Evolutionary conservation across 2,888 invertebrate genomes (phyloP), one percentile per base, ranked within the genome.

Genomic region (Reticulitermes lucifugus): DNA sequence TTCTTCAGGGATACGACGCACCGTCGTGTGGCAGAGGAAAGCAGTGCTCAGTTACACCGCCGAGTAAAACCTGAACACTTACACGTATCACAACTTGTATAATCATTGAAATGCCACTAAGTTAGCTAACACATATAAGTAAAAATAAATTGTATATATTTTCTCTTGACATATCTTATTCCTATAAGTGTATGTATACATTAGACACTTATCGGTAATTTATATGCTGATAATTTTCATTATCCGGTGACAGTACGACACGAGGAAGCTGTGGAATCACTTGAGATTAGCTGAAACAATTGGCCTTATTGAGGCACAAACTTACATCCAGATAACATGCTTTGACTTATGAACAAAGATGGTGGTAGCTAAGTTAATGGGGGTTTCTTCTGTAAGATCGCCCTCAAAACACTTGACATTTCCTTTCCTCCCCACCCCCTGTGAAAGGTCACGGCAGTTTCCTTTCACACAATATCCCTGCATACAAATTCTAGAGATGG

Each of bases 361-460:
- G n/a, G 41, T 5, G 0, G 41, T 75, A 46, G 77, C 46, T 77
- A 7, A 77, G 43, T 77, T 77, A 77, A 77, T 77, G 77, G 77
- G 51, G n/a, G 14, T 77, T 77, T 41, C 77, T 51, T 51, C 77
- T 51, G 77, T 29, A 85, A 85, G 85, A 85, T 82, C 75, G 85
- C 82, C 85, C 70, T 46, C 51, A 41, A 41, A 79, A 83, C 85
- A 77, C 86, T 85, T 86, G 86, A 86, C 86, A 86, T 86, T 86
- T 86, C 55, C 60, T 59, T 79, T 25, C 60, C 60, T 46, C 65
- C 70, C 81, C 81, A 18, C 22, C 43, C 55, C 65, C 65, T 7
- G 41, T 73, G 10, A 86, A 86, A 86, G 86, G 86, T 86, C 86
- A 86, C 70, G 71, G 79, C 83, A 83, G 79, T 85, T 83, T 85